Evolutionary conservation across 1,140 invertebrate species (phyloP), one percentile per base, ranked within the genome.

Genomic region (Lucilia cuprina): DNA sequence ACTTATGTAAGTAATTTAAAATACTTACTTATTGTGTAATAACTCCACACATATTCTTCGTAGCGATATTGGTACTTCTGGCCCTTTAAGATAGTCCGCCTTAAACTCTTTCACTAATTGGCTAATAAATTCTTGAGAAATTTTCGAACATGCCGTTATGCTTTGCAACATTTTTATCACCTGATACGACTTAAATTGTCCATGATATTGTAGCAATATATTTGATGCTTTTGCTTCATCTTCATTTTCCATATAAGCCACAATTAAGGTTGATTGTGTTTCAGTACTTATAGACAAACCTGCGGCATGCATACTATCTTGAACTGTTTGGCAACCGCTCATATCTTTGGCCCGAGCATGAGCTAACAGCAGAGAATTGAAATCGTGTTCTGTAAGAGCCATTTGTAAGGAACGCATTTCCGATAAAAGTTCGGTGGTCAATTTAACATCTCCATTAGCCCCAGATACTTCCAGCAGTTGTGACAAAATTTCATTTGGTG

Each of bases 241-340:
- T 9, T 35, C 89, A 84, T 85, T 90, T 88, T 86, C 93, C 87
- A 90, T 94, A 92, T 85, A 92, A 89, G 90, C 93, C 87, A 83
- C 94, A 90, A 86, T 94, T 91, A 87, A 92, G 88, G 86, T 92
- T 85, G 87, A 94, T 93, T 88, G 87, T 0, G 90, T 90, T 41
- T 83, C 86, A n/a, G 82, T 47, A 34, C 70, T 87, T 17, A 82
- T 83, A 10, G 84, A 17, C 3, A 93, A 86, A 13, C 91, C 87
- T 0, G 91, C 90, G 0, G 89, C 87, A 50, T 86, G 87, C 92
- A 93, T 92, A 65, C 89, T 92, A 84, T 85, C 85, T 7, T 92
- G 83, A 14, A 92, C 89, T 1, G 86, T 84, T 83, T 90, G 84
- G 8, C 84, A 89, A 49, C 88, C 87, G 12, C 85, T 75, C 12